Percentiles rank a stretch among this genome's conserved stretches.
Evolutionary conservation across 2,797 vertebrate genomes (phyloP).

Genomic region (Harpagifer antarcticus): DNA sequence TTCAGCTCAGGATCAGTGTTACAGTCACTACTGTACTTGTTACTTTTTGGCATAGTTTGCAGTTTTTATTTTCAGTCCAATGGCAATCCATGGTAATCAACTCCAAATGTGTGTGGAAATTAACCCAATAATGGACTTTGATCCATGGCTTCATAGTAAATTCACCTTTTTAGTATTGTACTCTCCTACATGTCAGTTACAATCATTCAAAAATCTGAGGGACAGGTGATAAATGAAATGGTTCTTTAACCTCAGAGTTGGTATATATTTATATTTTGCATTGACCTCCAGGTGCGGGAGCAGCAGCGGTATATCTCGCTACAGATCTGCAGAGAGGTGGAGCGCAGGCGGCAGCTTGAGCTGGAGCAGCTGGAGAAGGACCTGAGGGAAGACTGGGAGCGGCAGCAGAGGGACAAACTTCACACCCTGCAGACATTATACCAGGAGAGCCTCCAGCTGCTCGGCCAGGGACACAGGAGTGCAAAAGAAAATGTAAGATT

Average conservation of each 20-base stretch:
- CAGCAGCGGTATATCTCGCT: constrained; percentile 90
- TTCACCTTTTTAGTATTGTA: too few species aligned
- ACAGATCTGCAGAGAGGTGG: constrained; percentile 89
- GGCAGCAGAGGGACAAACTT: constrained; percentile 86
- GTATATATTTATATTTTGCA: not conserved
- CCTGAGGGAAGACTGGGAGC: constrained; percentile 88
- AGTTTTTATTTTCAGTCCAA: too few species aligned
- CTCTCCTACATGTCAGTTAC: not conserved
- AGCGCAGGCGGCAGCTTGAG: constrained; percentile 85
- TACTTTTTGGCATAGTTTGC: too few species aligned
- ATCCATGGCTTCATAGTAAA: too few species aligned
- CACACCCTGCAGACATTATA: constrained; percentile 86
- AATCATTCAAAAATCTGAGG: not conserved
- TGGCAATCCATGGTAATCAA: too few species aligned
- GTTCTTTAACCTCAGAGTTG: not conserved
- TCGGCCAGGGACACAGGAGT: constrained; percentile 90
- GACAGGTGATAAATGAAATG: not conserved
- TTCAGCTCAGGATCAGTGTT: too few species aligned
- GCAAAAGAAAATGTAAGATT: constrained; percentile 91
- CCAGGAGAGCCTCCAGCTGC: constrained; percentile 84
- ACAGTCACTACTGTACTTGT: too few species aligned
- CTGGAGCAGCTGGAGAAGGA: constrained; percentile 85
- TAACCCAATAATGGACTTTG: too few species aligned
- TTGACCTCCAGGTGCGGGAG: constrained; percentile 89
- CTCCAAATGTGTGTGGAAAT: too few species aligned